Percentiles rank a stretch among this genome's conserved stretches.
These are phyloP conservation scores for Hoplias malabaricus DNA, from an alignment of 2,113 vertebrate species.

Conservation along the genomic window DNA sequence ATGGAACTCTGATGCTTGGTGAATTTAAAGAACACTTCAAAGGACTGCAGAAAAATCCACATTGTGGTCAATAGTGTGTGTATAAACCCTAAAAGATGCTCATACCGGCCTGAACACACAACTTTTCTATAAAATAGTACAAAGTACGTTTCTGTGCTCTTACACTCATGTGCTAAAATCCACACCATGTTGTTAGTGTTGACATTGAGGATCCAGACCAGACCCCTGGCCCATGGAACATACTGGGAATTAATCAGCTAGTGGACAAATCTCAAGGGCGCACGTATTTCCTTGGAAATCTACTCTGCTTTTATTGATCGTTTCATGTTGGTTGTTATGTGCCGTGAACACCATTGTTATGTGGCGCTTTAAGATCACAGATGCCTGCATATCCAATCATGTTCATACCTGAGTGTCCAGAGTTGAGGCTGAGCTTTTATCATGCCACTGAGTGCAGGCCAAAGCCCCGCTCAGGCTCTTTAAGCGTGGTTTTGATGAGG, in stretches of 20 bases:
- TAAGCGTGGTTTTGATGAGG: constrained; percentile 22
- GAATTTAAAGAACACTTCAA: neutral
- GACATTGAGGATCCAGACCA: neutral
- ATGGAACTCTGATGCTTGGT: neutral
- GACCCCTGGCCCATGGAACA: neutral
- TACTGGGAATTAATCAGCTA: neutral
- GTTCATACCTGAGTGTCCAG: neutral
- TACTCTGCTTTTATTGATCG: too few species aligned
- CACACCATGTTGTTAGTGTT: neutral
- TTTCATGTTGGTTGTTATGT: too few species aligned
- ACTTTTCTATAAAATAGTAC: neutral
- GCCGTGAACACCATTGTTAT: neutral
- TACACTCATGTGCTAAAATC: constrained; percentile 2
- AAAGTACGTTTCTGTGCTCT: neutral
- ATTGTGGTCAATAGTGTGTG: neutral
- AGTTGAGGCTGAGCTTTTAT: neutral
- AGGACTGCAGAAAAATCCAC: neutral
- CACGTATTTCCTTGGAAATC: neutral
- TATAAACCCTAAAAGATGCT: neutral
- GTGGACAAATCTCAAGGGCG: neutral
- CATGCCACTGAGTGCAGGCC: neutral
- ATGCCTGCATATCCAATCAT: neutral
- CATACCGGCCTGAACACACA: neutral
- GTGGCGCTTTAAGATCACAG: neutral
- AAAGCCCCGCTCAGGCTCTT: neutral